A percentile compares a stretch with the other conserved stretches of the same genome.
phyloP scores from a whole-genome alignment of 2,797 vertebrate genomes.

The Octomys mimax region DNA sequence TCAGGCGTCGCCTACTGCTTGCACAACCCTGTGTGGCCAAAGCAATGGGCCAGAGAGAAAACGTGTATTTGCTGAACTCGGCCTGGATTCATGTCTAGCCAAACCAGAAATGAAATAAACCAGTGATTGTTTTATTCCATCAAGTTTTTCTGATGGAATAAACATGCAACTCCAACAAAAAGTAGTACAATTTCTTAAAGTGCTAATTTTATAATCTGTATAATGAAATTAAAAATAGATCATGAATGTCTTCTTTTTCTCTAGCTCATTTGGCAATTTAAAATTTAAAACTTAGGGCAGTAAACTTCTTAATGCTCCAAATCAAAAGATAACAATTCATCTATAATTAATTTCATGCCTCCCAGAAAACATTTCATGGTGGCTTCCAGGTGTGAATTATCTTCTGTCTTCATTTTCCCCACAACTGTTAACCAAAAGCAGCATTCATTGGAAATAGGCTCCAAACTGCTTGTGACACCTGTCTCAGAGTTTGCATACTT shows the following conservation, averaged over 20 bases:
- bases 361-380: not conserved
- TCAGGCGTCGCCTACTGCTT: no score
- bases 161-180: not conserved
- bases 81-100: not conserved
- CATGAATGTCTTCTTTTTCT: not conserved
- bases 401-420: not conserved
- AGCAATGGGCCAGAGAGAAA: not conserved
- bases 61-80: not conserved
- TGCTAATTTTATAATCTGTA: conserved; percentile 2
- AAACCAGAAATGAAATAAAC: conserved; percentile 29
- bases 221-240: conserved; percentile 26
- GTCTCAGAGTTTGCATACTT: not conserved
- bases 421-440: not conserved
- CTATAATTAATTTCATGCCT: conserved; percentile 3
- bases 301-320: not conserved
- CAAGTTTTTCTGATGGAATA: not conserved
- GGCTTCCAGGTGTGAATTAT: not conserved
- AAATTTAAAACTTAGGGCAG: not conserved
- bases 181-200: not conserved
- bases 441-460: not conserved
- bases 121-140: not conserved
- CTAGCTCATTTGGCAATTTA: conserved; percentile 11
- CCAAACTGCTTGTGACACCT: not conserved
- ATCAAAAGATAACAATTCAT: not conserved
- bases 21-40: not conserved